These are phyloP conservation scores for Drosophila fuyamai DNA, from an alignment of 1,140 invertebrate genomes.

Conservation along the genomic window DNA sequence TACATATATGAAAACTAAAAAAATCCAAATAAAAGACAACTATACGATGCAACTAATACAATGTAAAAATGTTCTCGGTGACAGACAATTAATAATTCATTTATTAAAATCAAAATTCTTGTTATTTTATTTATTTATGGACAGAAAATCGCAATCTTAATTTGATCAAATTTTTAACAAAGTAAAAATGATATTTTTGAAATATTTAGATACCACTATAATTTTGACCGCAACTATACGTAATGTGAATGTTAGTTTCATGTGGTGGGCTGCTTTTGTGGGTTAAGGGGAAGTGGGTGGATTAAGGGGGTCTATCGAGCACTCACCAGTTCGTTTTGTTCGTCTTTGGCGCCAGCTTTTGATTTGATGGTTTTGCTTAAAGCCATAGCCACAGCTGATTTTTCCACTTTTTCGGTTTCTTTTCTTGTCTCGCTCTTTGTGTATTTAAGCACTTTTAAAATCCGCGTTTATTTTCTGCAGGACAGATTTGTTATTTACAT, in stretches of 20 bases:
- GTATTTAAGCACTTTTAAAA: background rate
- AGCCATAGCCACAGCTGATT: constrained; percentile 55
- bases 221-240: background rate
- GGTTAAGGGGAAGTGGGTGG: background rate
- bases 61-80: no score
- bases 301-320: constrained; percentile 1
- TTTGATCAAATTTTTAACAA: no score
- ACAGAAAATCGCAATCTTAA: no score
- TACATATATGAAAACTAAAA: no score
- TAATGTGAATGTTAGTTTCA: background rate
- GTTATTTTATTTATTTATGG: no score
- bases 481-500: background rate
- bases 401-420: background rate
- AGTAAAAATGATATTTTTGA: background rate
- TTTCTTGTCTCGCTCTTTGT: background rate
- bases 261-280: background rate
- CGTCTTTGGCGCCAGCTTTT: constrained; percentile 76
- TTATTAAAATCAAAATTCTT: no score
- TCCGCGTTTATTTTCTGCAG: background rate
- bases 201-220: background rate
- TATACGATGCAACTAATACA: no score
- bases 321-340: constrained; percentile 78
- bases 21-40: no score
- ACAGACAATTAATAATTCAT: no score
- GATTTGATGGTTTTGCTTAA: constrained; percentile 71